These are phyloP conservation scores for Anagrus nilaparvatae DNA, from an alignment of 1,140 invertebrate genomes.

Conservation along the genomic window DNA sequence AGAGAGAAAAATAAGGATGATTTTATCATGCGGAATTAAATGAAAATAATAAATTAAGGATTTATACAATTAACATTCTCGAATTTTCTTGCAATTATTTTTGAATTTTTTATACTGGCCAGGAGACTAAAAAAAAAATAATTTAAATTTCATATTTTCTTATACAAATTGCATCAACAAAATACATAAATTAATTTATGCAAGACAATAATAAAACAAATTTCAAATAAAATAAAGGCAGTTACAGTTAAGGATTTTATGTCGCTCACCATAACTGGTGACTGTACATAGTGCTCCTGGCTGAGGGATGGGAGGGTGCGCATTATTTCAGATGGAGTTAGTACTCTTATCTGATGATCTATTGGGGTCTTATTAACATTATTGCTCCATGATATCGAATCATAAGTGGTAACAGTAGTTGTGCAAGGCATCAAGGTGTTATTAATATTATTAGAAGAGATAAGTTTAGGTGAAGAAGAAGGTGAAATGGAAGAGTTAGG, in stretches of 20 bases:
- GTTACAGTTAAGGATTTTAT: slow-evolving; percentile 35
- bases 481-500: slow-evolving; percentile 30
- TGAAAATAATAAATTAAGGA: too few relatives aligned
- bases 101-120: too few relatives aligned
- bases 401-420: slow-evolving; percentile 18
- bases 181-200: slow-evolving; percentile 1
- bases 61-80: too few relatives aligned
- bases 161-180: background rate
- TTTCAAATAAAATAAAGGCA: slow-evolving; percentile 39
- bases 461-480: slow-evolving; percentile 33
- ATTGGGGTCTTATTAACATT: slow-evolving; percentile 42
- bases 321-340: slow-evolving; percentile 79
- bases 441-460: slow-evolving; percentile 27
- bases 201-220: slow-evolving; percentile 34
- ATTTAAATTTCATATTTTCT: too few relatives aligned
- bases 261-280: slow-evolving; percentile 50
- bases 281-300: slow-evolving; percentile 54
- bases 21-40: too few relatives aligned
- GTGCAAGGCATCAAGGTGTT: slow-evolving; percentile 3
- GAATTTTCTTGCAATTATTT: too few relatives aligned
- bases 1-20: too few relatives aligned
- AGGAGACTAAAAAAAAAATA: too few relatives aligned
- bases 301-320: slow-evolving; percentile 70
- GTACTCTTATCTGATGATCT: slow-evolving; percentile 73
- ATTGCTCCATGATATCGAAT: slow-evolving; percentile 33